Evolutionary conservation across 2,888 invertebrate species (phyloP).

Genomic region (Nebria brevicollis): DNA sequence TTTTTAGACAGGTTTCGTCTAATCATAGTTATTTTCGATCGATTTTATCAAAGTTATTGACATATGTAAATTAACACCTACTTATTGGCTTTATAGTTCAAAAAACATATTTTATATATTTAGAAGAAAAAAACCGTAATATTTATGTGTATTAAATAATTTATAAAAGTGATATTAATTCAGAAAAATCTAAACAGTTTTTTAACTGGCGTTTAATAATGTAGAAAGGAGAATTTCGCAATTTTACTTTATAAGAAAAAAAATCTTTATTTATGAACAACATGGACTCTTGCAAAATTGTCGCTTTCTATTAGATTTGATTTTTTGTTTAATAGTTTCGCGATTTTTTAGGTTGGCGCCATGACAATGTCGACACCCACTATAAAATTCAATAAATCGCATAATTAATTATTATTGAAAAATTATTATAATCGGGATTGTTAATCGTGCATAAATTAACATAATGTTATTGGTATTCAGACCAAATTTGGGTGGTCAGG

Average conservation of each 20-base stretch:
- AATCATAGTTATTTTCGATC: not conserved
- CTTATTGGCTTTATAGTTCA: not conserved
- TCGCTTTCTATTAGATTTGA: constrained; percentile 12
- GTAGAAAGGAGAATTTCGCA: constrained; percentile 9
- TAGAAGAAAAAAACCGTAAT: too few species aligned
- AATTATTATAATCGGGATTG: constrained; percentile 3
- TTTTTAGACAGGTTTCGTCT: not conserved
- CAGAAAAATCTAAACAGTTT: not conserved
- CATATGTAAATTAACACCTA: constrained; percentile 2
- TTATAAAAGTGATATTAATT: too few species aligned
- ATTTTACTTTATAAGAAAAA: not conserved
- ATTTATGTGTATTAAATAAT: too few species aligned
- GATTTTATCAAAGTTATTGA: not conserved
- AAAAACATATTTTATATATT: not conserved
- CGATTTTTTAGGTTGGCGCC: constrained; percentile 6
- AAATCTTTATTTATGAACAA: constrained; percentile 4
- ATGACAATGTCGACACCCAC: constrained; percentile 20
- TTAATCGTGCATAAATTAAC: not conserved
- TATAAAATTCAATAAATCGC: not conserved
- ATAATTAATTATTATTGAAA: constrained; percentile 8
- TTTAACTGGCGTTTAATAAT: not conserved
- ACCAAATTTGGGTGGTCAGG: not conserved
- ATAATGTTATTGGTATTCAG: not conserved
- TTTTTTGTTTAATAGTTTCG: not conserved
- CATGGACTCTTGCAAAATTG: constrained; percentile 11